phyloP scores from a whole-genome alignment of 1,140 invertebrate species.

The Drosophila pallidifrons region DNA sequence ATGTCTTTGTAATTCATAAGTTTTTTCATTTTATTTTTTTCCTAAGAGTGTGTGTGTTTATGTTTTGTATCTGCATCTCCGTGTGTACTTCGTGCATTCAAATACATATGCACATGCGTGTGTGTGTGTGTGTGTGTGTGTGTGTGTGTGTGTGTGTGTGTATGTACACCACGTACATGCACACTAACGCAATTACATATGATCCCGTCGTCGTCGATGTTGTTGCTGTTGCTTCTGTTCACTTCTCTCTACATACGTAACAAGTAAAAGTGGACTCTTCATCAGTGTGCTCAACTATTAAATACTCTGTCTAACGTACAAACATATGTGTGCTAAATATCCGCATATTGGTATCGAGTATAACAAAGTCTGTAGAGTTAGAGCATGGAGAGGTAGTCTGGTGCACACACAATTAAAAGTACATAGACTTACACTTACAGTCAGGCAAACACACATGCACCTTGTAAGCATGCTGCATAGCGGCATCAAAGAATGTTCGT shows the following conservation, averaged over 20 bases:
- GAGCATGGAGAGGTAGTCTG: not conserved
- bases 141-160: constrained; percentile 18
- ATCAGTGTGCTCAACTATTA: constrained; percentile 5
- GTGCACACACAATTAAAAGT: not conserved
- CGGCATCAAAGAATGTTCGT: not conserved
- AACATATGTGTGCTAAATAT: not conserved
- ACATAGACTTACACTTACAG: not conserved
- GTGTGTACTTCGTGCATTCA: constrained; percentile 5
- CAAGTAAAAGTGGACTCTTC: constrained; percentile 16
- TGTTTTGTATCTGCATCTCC: constrained; percentile 23
- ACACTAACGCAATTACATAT: constrained; percentile 8
- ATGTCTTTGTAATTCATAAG: constrained; percentile 10
- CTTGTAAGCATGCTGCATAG: not conserved
- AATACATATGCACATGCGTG: constrained; percentile 16
- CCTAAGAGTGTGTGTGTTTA: constrained; percentile 3
- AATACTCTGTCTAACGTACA: constrained; percentile 1
- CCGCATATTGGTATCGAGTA: not conserved
- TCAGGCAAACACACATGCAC: not conserved
- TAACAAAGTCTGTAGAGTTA: not conserved
- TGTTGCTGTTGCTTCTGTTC: not conserved
- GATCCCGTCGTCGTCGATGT: constrained; percentile 9
- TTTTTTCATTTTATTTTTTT: not conserved
- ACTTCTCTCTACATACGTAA: constrained; percentile 11
- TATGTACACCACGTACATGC: constrained; percentile 30
- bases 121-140: constrained; percentile 9